Evolutionary conservation across 2,888 invertebrate species (phyloP), one percentile per base, ranked within the genome.

Genomic region (Pelosia muscerda): DNA sequence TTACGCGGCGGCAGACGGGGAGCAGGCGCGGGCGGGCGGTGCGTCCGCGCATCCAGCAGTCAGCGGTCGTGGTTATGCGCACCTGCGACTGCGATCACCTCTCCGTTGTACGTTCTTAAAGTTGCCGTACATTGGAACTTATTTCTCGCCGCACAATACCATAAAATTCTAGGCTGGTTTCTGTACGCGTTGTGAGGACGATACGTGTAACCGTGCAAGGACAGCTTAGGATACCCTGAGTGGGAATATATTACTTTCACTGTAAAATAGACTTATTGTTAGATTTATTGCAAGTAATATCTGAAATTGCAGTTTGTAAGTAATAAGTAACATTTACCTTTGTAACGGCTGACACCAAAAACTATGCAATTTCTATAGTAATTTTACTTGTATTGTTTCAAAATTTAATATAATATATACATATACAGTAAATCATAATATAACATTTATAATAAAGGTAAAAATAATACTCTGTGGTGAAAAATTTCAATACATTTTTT

Each of bases 121-220:
- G 86, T 91, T 1, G 94, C 94, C 22, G 79, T 78, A 75, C 95
- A 95, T 63, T 89, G 87, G 80, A 84, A 90, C 78, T 86, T 90
- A 71, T 82, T 86, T 58, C 94, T 84, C n/a, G 86, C 86, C 3
- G 90, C 88, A 71, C 95, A 95, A 78, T 95, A 94, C 94, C 94
- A 95, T 60, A 95, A 78, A 53, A 93, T 86, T 74, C 87, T 90
- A 1, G 91, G 90, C 76, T 90, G 90, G 68, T 93, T 93, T 65
- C 94, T 86, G 73, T 95, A 94, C 53, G 92, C 93, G 78, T 95
- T 95, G 82, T 95, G 94, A 2, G 94, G 92, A 15, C 94, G 87
- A 75, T 89, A 95, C 74, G 84, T 81, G 79, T 93, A 94, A 63
- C 93, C 93, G 72, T 90, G 81, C 74, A 89, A 72, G 69, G 88